Evolutionary conservation across 2,113 vertebrate species (phyloP), one percentile per base, ranked within the genome.

Genomic region (Laterallus jamaicensis): DNA sequence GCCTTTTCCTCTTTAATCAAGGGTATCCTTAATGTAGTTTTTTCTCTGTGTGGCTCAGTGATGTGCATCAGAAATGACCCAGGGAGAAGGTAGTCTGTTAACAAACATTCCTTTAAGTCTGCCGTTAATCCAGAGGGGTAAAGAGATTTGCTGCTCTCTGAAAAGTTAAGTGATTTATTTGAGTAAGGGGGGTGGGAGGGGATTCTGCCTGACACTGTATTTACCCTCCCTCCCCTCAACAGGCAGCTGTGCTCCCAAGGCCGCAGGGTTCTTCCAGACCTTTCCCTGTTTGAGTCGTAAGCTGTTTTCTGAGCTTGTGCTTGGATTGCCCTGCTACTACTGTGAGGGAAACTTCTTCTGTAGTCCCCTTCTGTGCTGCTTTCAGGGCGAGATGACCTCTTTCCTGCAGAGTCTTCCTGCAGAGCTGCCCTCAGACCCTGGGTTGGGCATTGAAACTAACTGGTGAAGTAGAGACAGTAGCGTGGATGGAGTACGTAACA

Each of bases 161-260:
- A 40, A 88, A 96, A 93, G 81, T 95, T 82, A 85, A 93, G 68
- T 90, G 81, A 82, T 93, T 90, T 93, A 83, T 93, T 92, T 95
- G 73, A 81, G 49, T 44, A 54, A 78, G 31, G 44, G 37, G 16
- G 15, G 10, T 9, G 39, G 40, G 21, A 49, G 25, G 20, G 12
- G 15, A 39, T 93, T n/a, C 82, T 49, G 31, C 31, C 80, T 90
- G 64, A 75, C 32, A 20, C 64, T 90, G 82, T 32, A n/a, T 77
- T 86, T 95, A 25, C 54, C 71, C 0, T 63, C 24, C 22, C n/a
- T 64, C 56, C 8, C 4, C 2, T 77, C 42, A 0, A 0, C 8
- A 11, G 73, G 77, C 86, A 83, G 49, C 64, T 78, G 69, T 0
- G 2, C 19, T 91, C 12, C 25, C 1, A 5, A 75, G 80, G 83